phyloP scores from a whole-genome alignment of 2,797 vertebrate genomes.

The Pseudochirops corinnae region DNA sequence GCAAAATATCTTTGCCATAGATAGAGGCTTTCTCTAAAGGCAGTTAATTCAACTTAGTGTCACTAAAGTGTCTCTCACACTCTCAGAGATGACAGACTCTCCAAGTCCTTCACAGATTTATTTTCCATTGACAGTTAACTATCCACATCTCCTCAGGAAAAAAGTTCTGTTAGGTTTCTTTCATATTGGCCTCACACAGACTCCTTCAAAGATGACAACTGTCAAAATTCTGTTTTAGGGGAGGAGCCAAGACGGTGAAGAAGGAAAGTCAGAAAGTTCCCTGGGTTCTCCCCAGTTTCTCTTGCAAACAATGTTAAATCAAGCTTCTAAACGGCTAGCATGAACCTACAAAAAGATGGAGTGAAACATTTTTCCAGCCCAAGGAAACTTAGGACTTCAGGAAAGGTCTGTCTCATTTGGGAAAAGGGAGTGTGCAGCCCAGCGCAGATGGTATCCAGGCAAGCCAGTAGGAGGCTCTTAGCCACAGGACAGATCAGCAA shows the following conservation, averaged over 20 bases:
- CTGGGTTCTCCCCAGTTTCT: not conserved
- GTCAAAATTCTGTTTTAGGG: not conserved
- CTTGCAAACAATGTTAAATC: too few relatives aligned
- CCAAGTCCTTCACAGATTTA: not conserved
- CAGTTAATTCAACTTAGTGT: not conserved
- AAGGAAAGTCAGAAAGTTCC: not conserved
- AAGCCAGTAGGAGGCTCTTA: too few relatives aligned
- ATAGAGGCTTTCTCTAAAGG: not conserved
- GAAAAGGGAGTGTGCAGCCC: too few relatives aligned
- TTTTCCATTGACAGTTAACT: not conserved
- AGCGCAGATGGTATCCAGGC: too few relatives aligned
- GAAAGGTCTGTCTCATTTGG: too few relatives aligned
- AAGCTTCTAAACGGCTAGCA: too few relatives aligned
- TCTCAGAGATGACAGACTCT: not conserved
- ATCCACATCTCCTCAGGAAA: not conserved
- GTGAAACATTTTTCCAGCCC: too few relatives aligned
- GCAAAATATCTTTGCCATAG: too few relatives aligned
- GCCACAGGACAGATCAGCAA: too few relatives aligned
- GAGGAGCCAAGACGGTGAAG: not conserved
- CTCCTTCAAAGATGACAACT: not conserved
- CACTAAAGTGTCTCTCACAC: not conserved
- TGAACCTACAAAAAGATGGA: too few relatives aligned
- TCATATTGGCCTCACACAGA: not conserved
- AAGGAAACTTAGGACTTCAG: too few relatives aligned
- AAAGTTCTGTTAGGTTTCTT: not conserved